phyloP scores from a whole-genome alignment of 2,888 invertebrate species.

The Conomelus anceps region DNA sequence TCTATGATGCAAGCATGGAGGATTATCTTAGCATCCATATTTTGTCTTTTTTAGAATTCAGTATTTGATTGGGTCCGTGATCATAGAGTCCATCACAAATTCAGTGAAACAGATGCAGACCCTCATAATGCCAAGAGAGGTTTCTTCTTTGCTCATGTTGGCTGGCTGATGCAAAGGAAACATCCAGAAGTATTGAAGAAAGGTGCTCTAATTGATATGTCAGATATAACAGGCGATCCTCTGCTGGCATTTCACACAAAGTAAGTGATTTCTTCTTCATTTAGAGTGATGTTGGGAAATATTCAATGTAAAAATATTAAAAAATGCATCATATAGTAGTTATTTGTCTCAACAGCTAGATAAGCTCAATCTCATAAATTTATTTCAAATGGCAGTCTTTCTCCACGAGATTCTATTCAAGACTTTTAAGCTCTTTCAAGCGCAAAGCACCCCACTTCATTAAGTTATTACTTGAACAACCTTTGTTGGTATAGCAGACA shows the following conservation, averaged over 20 bases:
- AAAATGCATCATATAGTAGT: no score
- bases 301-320: no score
- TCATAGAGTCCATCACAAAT: constrained; percentile 69
- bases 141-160: constrained; percentile 88
- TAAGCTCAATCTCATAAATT: no score
- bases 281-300: no score
- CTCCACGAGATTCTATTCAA: no score
- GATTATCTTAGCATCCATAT: not conserved
- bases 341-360: no score
- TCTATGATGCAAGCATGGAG: no score
- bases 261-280: constrained; percentile 43
- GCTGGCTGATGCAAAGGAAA: constrained; percentile 86
- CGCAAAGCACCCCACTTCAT: no score
- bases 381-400: no score
- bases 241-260: constrained; percentile 70
- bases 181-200: constrained; percentile 75
- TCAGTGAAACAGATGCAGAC: constrained; percentile 69
- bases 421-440: no score
- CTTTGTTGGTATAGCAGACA: no score
- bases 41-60: constrained; percentile 50
- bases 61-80: constrained; percentile 68
- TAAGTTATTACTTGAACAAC: no score
- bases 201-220: constrained; percentile 74
- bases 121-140: constrained; percentile 75
- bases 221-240: constrained; percentile 70